Conservation (phyloP, 2,797 vertebrate genomes). For the Acipenser oxyrinchus region DNA sequence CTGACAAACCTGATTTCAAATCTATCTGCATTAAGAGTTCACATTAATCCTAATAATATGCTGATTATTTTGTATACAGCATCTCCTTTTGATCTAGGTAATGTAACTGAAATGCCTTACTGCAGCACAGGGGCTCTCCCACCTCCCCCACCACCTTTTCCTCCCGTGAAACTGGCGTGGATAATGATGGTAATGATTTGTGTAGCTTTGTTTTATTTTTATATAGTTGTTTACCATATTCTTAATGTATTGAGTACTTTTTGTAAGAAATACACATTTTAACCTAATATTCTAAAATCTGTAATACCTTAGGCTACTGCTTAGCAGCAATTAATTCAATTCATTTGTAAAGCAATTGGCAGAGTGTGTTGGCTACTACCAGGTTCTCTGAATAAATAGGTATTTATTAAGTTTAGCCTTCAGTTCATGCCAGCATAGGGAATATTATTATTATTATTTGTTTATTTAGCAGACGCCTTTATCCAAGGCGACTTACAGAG, state of each 20-base stretch:
- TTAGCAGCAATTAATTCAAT: neutral
- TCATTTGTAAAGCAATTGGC: neutral
- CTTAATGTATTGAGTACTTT: neutral
- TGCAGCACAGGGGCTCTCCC: constrained; percentile 8
- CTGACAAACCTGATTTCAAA: too few relatives aligned
- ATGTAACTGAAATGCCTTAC: neutral
- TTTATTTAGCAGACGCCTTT: too few relatives aligned
- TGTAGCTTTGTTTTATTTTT: constrained; percentile 2
- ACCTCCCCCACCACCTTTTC: constrained; percentile 28
- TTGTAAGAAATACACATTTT: neutral
- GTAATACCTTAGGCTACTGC: neutral
- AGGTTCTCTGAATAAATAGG: too few relatives aligned
- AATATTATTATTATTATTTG: too few relatives aligned
- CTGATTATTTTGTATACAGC: too few relatives aligned
- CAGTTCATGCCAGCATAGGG: too few relatives aligned
- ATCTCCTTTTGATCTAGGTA: neutral
- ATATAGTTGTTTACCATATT: neutral
- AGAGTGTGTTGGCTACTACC: too few relatives aligned
- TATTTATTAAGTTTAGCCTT: too few relatives aligned
- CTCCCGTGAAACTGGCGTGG: constrained; percentile 18
- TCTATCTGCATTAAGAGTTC: too few relatives aligned
- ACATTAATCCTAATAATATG: too few relatives aligned
- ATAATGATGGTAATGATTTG: neutral
- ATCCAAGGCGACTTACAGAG: too few relatives aligned
- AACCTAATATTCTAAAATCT: neutral